Evolutionary conservation across 2,113 vertebrate genomes (phyloP).

Genomic region (Petromus typicus): DNA sequence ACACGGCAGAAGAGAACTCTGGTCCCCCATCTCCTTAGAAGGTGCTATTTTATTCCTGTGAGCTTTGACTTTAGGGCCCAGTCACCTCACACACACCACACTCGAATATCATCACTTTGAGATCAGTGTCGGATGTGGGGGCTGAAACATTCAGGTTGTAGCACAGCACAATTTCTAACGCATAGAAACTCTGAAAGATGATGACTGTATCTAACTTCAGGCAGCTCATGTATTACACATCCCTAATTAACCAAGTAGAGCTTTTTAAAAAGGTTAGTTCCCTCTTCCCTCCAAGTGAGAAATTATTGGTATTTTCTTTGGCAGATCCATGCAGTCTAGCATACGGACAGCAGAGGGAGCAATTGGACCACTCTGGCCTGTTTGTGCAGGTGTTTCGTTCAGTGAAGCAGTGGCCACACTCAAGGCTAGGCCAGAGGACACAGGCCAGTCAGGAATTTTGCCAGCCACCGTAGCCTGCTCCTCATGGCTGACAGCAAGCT

Average conservation of each 20-base stretch:
- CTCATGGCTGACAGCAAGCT: rapidly evolving
- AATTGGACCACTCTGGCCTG: background rate
- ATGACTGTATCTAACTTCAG: background rate
- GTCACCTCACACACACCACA: background rate
- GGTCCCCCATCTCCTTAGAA: background rate
- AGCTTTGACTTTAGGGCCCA: background rate
- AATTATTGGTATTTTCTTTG: background rate
- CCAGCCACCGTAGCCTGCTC: background rate
- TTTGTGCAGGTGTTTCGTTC: background rate
- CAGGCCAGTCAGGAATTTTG: background rate
- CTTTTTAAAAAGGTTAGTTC: background rate
- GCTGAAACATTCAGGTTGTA: background rate
- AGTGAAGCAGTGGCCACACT: too few relatives aligned
- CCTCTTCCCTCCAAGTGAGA: background rate
- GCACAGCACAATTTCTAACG: background rate
- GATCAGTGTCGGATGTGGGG: background rate
- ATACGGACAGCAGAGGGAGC: slow-evolving; percentile 33
- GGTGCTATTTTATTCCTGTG: background rate
- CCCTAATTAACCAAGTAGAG: background rate
- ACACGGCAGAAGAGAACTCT: background rate
- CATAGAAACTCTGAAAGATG: background rate
- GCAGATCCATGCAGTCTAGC: background rate
- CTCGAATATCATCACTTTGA: background rate
- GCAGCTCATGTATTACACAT: background rate
- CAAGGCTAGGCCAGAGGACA: background rate